Evolutionary conservation across 2,797 vertebrate species (phyloP), one percentile per base, ranked within the genome.

Genomic region (Spheniscus humboldti): DNA sequence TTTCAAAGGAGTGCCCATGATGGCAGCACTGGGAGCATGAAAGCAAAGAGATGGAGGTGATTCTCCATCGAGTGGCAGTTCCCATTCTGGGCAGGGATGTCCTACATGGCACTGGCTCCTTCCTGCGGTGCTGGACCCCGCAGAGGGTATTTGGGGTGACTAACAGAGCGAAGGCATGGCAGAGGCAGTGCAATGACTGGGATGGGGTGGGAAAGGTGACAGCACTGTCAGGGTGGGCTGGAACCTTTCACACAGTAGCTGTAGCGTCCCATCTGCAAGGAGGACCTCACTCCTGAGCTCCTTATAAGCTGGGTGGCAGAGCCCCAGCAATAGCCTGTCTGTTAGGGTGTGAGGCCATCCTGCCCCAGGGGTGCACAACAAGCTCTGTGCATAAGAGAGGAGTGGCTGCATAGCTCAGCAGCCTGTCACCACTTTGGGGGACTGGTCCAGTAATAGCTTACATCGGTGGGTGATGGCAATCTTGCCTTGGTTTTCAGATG

Each of bases 151-250:
- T 7, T 30, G 71, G 30, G 77, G 43, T 28, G 62, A 19, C 8
- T 18, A n/a, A 39, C 52, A 77, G 55, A 30, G 35, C 0, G 0
- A 48, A 15, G 52, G 20, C 31, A 9, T 1, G 18, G 41, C 57
- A 77, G 31, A 10, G 28, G 31, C 41, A 31, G 23, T 10, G 19
- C 3, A 0, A 33, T 41, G 20, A 13, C 59, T 45, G 50, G n/a
- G 47, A 11, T 47, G 18, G 67, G 12, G 14, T 60, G 56, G 53
- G 13, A 86, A 74, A 67, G 43, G 85, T 25, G 90, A 18, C 71
- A 55, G 16, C 69, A 7, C 23, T 16, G 30, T 9, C 39, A 75
- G 81, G 66, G 27, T 2, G 11, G 66, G 43, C 55, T 88, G 50
- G 31, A 35, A 50, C 48, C 17, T 37, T 75, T 85, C 86, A 59